Base-by-base conservation (phyloP, 2,888 invertebrate genomes). In the Stegana nigrithorax region DNA sequence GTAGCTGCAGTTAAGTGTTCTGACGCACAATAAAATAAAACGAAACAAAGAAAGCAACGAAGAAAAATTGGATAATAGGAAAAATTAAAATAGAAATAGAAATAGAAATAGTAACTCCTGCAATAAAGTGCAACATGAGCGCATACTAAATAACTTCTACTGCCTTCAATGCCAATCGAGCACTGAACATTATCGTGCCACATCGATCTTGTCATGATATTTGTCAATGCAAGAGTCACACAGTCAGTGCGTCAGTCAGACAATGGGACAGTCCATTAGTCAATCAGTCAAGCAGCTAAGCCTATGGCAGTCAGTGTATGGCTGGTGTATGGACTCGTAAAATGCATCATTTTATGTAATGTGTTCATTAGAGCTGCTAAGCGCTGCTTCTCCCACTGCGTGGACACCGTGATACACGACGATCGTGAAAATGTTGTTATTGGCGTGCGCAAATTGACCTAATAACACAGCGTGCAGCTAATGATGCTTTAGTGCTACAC, bases 101-200 rank as follows among this genome's bases (percentile, higher is more conserved):
- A 39, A 39, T 8, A 17, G 1, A 39, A 39, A 39, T 39, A 5
- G 17, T 14, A 14, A 14, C 1, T 8, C 5, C 2, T 32, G 32
- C 26, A n/a, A 50, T 50, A 26, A 50, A 50, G 50, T 50, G 50
- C 50, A 50, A 50, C 14, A 50, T 50, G 26, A 26, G 50, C 26
- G 12, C 26, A n/a, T 25, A 23, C 32, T 12, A 32, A 32, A 32
- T 8, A 32, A 12, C 32, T 32, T 32, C 32, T 32, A 12, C n/a
- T 42, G 42, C 14, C 12, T n/a, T n/a, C n/a, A n/a, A n/a, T n/a
- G n/a, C n/a, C n/a, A n/a, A n/a, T n/a, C n/a, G 39, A 32, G 10
- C n/a, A n/a, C 10, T 32, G 32, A 5, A 32, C 32, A 32, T 32
- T 32, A 32, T n/a, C n/a, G n/a, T 32, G 5, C 14, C 2, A 10